Percentiles rank a stretch among this genome's conserved stretches.
Evolutionary conservation across 1,140 invertebrate genomes (phyloP).

Genomic region (Polypedilum pembai): DNA sequence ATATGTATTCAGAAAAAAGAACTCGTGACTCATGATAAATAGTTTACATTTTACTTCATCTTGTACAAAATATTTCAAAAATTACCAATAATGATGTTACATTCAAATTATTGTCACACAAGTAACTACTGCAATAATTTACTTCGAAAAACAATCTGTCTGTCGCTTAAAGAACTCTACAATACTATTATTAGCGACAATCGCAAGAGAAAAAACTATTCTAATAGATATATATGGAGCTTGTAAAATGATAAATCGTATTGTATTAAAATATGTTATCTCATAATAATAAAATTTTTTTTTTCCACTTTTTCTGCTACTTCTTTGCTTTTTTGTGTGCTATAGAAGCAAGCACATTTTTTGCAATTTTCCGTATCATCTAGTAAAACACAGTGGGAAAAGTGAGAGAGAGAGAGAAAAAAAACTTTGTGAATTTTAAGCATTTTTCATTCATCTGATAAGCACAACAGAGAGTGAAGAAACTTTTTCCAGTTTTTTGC

Average conservation of each 20-base stretch:
- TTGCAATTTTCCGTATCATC: constrained; percentile 12
- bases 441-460: constrained; percentile 18
- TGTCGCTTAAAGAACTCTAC: neutral
- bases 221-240: too few relatives aligned
- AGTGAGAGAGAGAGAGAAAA: neutral
- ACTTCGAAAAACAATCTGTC: too few relatives aligned
- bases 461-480: neutral
- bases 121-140: too few relatives aligned
- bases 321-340: neutral
- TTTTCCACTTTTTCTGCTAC: neutral
- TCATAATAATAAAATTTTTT: constrained; percentile 12
- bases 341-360: neutral
- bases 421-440: constrained; percentile 18
- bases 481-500: constrained; percentile 15
- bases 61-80: too few relatives aligned
- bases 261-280: constrained; percentile 19
- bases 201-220: neutral
- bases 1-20: too few relatives aligned
- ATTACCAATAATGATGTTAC: too few relatives aligned
- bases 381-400: neutral
- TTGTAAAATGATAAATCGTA: neutral
- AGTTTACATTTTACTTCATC: too few relatives aligned
- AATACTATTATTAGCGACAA: neutral
- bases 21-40: too few relatives aligned
- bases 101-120: too few relatives aligned